Evolutionary conservation across 1,140 invertebrate genomes (phyloP).

Genomic region (Contarinia nasturtii): DNA sequence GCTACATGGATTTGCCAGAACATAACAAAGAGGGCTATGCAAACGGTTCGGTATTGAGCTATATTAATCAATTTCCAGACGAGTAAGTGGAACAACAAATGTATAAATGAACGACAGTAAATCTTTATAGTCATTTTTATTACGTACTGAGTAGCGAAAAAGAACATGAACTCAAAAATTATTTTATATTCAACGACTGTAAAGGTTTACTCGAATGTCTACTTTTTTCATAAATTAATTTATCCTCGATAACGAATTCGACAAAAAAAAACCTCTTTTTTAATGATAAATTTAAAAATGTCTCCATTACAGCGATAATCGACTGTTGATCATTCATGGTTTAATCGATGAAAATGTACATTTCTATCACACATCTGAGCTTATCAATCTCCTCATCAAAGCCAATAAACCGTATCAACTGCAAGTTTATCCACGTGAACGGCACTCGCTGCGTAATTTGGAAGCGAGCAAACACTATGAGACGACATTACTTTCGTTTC

Average conservation of each 20-base stretch:
- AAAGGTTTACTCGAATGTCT: too few relatives aligned
- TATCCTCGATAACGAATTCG: too few relatives aligned
- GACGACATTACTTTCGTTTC: slow-evolving; percentile 76
- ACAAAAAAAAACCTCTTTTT: too few relatives aligned
- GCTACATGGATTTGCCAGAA: slow-evolving; percentile 89
- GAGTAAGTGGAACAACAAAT: too few relatives aligned
- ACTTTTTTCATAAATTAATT: too few relatives aligned
- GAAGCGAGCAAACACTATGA: slow-evolving; percentile 94
- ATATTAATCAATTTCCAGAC: slow-evolving; percentile 74
- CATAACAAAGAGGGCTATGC: slow-evolving; percentile 61
- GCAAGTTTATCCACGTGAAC: slow-evolving; percentile 86
- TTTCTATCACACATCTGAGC: slow-evolving; percentile 83
- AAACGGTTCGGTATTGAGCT: slow-evolving; percentile 54
- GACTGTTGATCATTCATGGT: slow-evolving; percentile 92
- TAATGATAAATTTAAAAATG: not conserved
- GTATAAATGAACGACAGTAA: too few relatives aligned
- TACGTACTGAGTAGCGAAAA: not conserved
- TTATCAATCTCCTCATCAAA: slow-evolving; percentile 76
- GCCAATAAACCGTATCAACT: slow-evolving; percentile 80
- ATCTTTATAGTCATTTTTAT: not conserved
- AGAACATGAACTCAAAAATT: too few relatives aligned
- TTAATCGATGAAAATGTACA: slow-evolving; percentile 99
- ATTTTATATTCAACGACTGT: too few relatives aligned
- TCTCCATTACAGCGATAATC: slow-evolving; percentile 51
- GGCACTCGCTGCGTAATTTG: slow-evolving; percentile 79